Percentiles rank a stretch among this genome's conserved stretches.
These are phyloP conservation scores for Bruchidius siliquastri DNA, from an alignment of 2,888 invertebrate genomes.

Conservation along the genomic window DNA sequence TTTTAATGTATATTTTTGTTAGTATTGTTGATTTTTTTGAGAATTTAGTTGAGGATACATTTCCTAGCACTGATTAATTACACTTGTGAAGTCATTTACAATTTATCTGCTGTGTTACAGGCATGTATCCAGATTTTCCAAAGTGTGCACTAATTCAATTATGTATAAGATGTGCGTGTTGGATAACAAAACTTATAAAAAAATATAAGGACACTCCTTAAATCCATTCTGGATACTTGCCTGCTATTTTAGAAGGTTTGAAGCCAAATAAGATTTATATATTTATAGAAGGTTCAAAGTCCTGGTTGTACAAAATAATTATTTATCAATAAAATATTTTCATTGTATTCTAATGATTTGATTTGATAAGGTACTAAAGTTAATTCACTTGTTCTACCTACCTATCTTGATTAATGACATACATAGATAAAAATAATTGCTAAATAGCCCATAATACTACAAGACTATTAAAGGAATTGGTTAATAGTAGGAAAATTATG, in stretches of 20 bases:
- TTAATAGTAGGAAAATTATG: too few relatives aligned
- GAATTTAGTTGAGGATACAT: not conserved
- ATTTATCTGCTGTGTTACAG: not conserved
- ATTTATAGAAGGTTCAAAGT: not conserved
- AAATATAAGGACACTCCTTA: not conserved
- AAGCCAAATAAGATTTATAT: not conserved
- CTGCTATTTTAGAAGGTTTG: not conserved
- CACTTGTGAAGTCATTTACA: not conserved
- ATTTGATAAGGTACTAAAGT: not conserved
- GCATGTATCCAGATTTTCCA: not conserved
- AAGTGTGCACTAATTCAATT: not conserved
- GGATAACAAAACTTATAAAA: not conserved
- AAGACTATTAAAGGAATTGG: too few relatives aligned
- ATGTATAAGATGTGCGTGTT: not conserved
- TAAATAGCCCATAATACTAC: too few relatives aligned
- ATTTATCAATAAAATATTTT: not conserved
- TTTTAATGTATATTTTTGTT: too few relatives aligned
- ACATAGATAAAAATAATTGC: too few relatives aligned
- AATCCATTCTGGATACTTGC: not conserved
- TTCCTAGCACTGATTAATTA: not conserved
- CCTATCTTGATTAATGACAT: not conserved
- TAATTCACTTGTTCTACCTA: not conserved
- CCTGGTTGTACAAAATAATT: not conserved
- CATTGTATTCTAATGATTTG: not conserved
- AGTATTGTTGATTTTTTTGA: not conserved